phyloP scores from a whole-genome alignment of 2,888 invertebrate species.

The Andrena dorsata region DNA sequence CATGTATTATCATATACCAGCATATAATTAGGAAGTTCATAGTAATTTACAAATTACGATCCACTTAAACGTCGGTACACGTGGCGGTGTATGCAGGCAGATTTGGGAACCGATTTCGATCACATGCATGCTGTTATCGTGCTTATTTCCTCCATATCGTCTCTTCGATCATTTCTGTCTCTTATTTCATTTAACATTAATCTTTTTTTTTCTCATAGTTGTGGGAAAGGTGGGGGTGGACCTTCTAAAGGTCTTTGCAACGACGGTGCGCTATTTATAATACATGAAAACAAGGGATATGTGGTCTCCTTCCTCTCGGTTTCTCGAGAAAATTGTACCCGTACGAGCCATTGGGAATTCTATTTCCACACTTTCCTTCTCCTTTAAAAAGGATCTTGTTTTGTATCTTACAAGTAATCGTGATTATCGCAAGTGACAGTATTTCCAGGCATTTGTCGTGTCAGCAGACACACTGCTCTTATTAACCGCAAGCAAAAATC shows the following conservation, averaged over 20 bases:
- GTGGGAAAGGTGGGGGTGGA: constrained; percentile 24
- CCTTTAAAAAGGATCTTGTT: constrained; percentile 52
- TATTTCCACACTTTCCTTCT: constrained; percentile 30
- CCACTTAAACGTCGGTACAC: constrained; percentile 80
- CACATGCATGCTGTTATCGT: constrained; percentile 61
- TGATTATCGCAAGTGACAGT: constrained; percentile 65
- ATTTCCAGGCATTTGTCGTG: constrained; percentile 39
- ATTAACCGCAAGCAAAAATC: constrained; percentile 30
- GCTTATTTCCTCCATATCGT: constrained; percentile 35
- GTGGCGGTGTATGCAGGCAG: constrained; percentile 76
- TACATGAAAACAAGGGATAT: constrained; percentile 76
- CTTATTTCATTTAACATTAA: constrained; percentile 54
- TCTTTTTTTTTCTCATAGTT: constrained; percentile 48
- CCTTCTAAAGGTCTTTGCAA: constrained; percentile 65
- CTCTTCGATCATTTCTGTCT: constrained; percentile 49
- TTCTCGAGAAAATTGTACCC: constrained; percentile 60
- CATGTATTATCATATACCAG: constrained; percentile 83
- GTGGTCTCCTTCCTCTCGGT: constrained; percentile 70
- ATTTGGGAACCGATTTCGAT: constrained; percentile 72
- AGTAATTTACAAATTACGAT: constrained; percentile 83
- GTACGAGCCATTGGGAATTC: constrained; percentile 59
- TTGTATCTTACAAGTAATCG: constrained; percentile 65
- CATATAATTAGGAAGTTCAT: constrained; percentile 83
- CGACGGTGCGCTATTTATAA: constrained; percentile 67
- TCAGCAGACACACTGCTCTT: constrained; percentile 5